A percentile compares a stretch with the other conserved stretches of the same genome.
These are phyloP conservation scores for Clusia tigrina DNA, from an alignment of 2,888 invertebrate species.

Conservation along the genomic window DNA sequence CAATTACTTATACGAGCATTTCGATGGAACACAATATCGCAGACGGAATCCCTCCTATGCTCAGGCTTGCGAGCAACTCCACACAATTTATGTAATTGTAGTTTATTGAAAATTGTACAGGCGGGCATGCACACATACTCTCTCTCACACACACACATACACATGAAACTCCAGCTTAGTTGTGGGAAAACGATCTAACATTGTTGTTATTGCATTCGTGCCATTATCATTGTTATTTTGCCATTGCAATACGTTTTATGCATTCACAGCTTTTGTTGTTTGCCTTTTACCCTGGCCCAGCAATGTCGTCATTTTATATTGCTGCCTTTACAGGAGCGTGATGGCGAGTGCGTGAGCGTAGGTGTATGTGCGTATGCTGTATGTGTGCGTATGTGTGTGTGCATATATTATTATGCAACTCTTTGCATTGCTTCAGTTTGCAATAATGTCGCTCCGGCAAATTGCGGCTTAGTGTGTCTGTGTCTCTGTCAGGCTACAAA, in stretches of 20 bases:
- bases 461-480: not conserved
- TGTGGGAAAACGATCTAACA: not conserved
- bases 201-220: not conserved
- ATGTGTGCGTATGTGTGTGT: conserved; percentile 13
- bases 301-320: not conserved
- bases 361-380: not conserved
- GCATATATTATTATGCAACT: not conserved
- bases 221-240: conserved; percentile 11
- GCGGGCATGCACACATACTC: conserved; percentile 1
- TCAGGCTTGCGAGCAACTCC: not conserved
- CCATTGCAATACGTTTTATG: not conserved
- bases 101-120: conserved; percentile 45
- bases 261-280: not conserved
- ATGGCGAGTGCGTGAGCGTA: not conserved
- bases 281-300: not conserved
- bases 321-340: not conserved
- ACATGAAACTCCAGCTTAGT: not conserved
- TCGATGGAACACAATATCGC: no score
- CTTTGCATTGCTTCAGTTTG: no score
- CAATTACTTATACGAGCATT: not conserved
- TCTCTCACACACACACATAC: not conserved
- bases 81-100: conserved; percentile 46
- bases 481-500: not conserved
- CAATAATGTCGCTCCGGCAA: not conserved
- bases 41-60: no score